Percentiles rank a stretch among this genome's conserved stretches.
These are phyloP conservation scores for Somateria mollissima DNA, from an alignment of 2,797 vertebrate genomes.

Conservation along the genomic window DNA sequence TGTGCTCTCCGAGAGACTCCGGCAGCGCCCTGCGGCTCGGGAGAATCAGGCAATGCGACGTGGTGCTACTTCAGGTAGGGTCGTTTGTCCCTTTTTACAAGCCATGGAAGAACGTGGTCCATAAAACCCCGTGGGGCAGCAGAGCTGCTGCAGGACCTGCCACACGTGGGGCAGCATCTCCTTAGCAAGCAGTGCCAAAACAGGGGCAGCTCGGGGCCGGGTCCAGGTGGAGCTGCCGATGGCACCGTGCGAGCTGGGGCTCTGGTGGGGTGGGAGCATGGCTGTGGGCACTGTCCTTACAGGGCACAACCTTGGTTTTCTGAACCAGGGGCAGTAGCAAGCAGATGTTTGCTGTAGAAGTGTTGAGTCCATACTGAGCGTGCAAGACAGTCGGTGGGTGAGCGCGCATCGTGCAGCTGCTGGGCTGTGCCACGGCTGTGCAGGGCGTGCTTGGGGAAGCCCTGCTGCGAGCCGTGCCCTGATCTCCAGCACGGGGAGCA, in stretches of 20 bases:
- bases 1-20: too few species aligned
- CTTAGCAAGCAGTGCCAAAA: too few species aligned
- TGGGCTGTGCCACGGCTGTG: background rate
- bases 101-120: background rate
- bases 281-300: too few species aligned
- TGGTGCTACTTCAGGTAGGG: too few species aligned
- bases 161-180: background rate
- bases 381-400: background rate
- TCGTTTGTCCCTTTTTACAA: accelerated
- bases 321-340: background rate
- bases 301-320: background rate
- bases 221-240: too few species aligned
- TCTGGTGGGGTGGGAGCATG: too few species aligned
- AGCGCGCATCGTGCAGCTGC: background rate
- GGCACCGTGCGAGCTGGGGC: too few species aligned
- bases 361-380: background rate
- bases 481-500: too few species aligned
- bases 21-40: too few species aligned
- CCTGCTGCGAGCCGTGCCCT: background rate
- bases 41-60: too few species aligned
- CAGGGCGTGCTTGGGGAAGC: background rate
- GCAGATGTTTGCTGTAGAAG: background rate
- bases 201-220: background rate
- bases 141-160: background rate
- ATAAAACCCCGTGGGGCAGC: accelerated